phyloP scores from a whole-genome alignment of 2,888 invertebrate genomes.

The Lasioglossum marginatum region DNA sequence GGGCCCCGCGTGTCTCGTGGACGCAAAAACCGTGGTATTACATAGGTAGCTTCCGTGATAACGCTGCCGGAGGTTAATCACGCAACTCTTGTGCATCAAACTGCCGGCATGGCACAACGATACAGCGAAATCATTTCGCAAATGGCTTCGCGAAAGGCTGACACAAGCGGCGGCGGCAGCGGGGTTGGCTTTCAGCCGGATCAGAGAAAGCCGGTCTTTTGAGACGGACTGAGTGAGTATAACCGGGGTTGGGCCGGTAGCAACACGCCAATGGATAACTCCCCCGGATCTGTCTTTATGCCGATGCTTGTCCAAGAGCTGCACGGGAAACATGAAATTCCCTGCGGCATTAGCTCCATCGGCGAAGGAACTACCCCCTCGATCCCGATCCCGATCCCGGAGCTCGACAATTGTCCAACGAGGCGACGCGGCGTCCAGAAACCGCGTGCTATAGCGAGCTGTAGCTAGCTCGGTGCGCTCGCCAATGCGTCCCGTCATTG shows the following conservation, averaged over 20 bases:
- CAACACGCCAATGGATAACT: slow-evolving; percentile 55
- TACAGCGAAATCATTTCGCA: slow-evolving; percentile 74
- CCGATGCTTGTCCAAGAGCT: slow-evolving; percentile 21
- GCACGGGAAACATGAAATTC: slow-evolving; percentile 49
- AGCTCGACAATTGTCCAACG: slow-evolving; percentile 19
- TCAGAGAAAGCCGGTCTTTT: slow-evolving; percentile 66
- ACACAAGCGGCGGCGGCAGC: background rate
- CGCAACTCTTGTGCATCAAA: slow-evolving; percentile 45
- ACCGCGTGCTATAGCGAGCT: background rate
- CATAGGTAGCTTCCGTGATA: slow-evolving; percentile 23
- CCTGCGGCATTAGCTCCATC: slow-evolving; percentile 32
- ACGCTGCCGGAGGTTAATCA: slow-evolving; percentile 45
- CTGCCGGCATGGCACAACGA: slow-evolving; percentile 16
- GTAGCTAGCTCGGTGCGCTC: background rate
- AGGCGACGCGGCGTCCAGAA: background rate
- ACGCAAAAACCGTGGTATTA: slow-evolving; percentile 33
- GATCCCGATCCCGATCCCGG: background rate
- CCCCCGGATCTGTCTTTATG: slow-evolving; percentile 57
- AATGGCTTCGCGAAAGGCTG: slow-evolving; percentile 67
- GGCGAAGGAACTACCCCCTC: background rate
- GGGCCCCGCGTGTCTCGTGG: background rate
- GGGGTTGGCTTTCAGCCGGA: slow-evolving; percentile 64
- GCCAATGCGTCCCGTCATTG: background rate
- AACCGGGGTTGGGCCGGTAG: slow-evolving; percentile 2
- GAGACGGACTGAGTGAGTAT: slow-evolving; percentile 40